Percentiles rank a stretch among this genome's conserved stretches.
phyloP scores from a whole-genome alignment of 2,113 vertebrate genomes.

The Charadrius vociferus region DNA sequence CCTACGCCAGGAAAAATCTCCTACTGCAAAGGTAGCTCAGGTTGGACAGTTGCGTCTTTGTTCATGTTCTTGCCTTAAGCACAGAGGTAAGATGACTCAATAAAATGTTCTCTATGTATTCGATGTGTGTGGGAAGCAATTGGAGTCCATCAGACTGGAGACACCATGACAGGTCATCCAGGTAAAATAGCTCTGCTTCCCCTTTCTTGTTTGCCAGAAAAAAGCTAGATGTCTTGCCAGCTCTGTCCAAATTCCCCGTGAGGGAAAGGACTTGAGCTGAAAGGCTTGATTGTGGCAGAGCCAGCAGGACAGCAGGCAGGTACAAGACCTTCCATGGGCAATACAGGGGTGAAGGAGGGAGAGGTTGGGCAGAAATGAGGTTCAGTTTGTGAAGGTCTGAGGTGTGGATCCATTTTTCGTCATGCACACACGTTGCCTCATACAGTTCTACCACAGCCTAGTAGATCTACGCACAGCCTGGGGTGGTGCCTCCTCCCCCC shows the following conservation, averaged over 20 bases:
- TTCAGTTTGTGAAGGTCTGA: neutral
- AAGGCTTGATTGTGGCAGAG: neutral
- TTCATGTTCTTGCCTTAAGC: neutral
- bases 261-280: neutral
- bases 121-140: neutral
- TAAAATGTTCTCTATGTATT: neutral
- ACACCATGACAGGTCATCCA: neutral
- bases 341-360: rapidly evolving
- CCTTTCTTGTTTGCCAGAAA: neutral
- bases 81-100: neutral
- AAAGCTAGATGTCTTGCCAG: neutral
- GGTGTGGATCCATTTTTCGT: neutral
- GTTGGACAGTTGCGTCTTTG: neutral
- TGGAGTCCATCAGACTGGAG: neutral
- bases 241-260: neutral
- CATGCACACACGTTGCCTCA: neutral
- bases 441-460: neutral
- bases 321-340: neutral
- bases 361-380: neutral
- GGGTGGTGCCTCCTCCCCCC: neutral
- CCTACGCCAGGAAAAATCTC: neutral
- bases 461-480: neutral
- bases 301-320: neutral
- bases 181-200: conserved; percentile 9
- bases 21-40: neutral